A percentile compares a stretch with the other conserved stretches of the same genome.
phyloP scores from a whole-genome alignment of 2,888 invertebrate genomes.

The Cordylochernes scorpioides region DNA sequence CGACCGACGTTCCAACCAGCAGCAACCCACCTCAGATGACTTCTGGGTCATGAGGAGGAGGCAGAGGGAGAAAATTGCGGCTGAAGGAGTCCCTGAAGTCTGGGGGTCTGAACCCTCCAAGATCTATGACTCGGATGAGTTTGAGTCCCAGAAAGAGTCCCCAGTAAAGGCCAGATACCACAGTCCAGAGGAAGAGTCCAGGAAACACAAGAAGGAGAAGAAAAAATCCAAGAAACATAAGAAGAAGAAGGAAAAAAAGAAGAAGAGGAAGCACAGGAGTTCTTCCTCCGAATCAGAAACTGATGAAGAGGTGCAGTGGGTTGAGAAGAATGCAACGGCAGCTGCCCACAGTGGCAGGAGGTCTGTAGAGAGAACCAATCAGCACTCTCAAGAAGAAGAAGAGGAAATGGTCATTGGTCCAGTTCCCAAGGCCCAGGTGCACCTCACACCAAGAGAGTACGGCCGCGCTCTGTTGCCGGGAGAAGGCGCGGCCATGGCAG shows the following conservation, averaged over 20 bases:
- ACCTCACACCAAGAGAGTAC: conserved; percentile 44
- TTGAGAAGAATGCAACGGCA: too few relatives aligned
- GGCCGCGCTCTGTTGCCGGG: conserved; percentile 68
- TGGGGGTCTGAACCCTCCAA: conserved; percentile 18
- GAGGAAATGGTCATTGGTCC: conserved; percentile 30
- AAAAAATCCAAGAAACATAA: conserved; percentile 9
- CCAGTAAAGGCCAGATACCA: too few relatives aligned
- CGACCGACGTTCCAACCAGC: too few relatives aligned
- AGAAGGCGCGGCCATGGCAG: conserved; percentile 92
- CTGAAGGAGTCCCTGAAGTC: conserved; percentile 19
- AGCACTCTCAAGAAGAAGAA: too few relatives aligned
- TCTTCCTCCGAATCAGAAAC: conserved; percentile 1
- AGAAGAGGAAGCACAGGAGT: conserved; percentile 18
- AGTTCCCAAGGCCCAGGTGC: conserved; percentile 38
- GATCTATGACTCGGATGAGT: conserved; percentile 4
- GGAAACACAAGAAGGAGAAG: conserved; percentile 17
- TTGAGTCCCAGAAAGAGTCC: conserved; percentile 5
- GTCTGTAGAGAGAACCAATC: too few relatives aligned
- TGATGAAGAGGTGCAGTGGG: conserved; percentile 5
- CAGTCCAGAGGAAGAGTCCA: conserved; percentile 9
- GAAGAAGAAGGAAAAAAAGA: conserved; percentile 15
- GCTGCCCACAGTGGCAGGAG: too few relatives aligned
- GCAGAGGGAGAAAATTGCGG: conserved; percentile 22
- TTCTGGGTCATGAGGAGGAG: conserved; percentile 15
- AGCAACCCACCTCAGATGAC: too few relatives aligned